Conservation (phyloP, 64 coral and sea anemone species). For the Pocillopora damicornis region DNA sequence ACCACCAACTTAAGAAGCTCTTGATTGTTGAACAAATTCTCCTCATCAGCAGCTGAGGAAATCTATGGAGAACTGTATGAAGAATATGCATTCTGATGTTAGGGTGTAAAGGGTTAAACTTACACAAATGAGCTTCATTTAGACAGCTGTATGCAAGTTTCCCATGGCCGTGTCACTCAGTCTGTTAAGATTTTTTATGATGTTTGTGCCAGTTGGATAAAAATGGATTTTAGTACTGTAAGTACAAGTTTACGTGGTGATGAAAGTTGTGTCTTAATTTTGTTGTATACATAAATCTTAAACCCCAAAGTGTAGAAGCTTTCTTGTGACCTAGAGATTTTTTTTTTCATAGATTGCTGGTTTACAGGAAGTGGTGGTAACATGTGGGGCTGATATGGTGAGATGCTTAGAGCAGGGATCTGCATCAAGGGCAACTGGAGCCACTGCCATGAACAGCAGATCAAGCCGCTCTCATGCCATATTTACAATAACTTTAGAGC, state of each 20-base stretch:
- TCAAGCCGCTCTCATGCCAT: constrained; percentile 95
- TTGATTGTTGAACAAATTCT: no score
- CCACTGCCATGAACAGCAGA: constrained; percentile 88
- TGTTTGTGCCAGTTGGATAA: no score
- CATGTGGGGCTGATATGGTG: constrained; percentile 72
- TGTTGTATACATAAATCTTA: background rate
- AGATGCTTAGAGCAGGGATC: constrained; percentile 71
- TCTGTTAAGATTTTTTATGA: no score
- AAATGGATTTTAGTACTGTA: background rate
- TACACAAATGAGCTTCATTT: no score
- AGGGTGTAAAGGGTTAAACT: no score
- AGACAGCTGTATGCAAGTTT: no score
- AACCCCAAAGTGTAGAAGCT: background rate
- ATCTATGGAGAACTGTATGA: no score
- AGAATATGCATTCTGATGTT: no score
- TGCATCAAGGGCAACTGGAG: constrained; percentile 79
- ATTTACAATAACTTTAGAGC: constrained; percentile 82
- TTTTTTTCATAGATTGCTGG: constrained; percentile 76
- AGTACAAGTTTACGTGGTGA: no score
- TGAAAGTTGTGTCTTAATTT: background rate
- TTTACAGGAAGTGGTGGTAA: constrained; percentile 68
- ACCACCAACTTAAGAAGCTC: no score
- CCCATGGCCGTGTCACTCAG: no score
- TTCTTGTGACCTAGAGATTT: background rate
- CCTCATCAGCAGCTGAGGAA: no score